Conservation (phyloP, 2,888 invertebrate species). For the Apoderus coryli region DNA sequence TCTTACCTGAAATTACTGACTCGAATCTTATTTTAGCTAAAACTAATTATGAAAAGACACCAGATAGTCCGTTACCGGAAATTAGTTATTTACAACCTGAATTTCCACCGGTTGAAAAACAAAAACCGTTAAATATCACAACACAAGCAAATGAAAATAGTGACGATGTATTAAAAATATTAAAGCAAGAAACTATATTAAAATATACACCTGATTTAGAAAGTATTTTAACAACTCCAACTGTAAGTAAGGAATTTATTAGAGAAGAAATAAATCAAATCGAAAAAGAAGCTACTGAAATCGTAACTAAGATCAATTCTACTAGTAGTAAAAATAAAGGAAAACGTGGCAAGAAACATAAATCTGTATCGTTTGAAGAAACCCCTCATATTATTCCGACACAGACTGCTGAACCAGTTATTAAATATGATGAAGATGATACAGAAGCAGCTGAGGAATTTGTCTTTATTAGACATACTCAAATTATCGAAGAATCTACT, state of each 20-base stretch:
- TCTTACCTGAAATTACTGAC: too few species aligned
- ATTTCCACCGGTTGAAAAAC: conserved; percentile 10
- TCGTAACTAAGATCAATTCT: conserved; percentile 2
- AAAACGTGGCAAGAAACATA: conserved; percentile 22
- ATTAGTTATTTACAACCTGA: conserved; percentile 15
- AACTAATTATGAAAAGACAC: too few species aligned
- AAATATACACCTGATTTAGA: conserved; percentile 18
- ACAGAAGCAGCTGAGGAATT: conserved; percentile 22
- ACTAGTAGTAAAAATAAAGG: conserved; percentile 11
- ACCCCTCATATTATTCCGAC: conserved; percentile 25
- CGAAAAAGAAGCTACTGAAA: conserved; percentile 1
- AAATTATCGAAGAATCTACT: too few species aligned
- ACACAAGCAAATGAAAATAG: neutral
- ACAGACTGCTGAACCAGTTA: too few species aligned
- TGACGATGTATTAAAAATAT: neutral
- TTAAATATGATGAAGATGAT: conserved; percentile 16
- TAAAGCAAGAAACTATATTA: conserved; percentile 15
- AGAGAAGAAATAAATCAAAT: neutral
- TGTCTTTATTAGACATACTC: too few species aligned
- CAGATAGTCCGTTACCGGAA: conserved; percentile 14
- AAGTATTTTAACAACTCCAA: conserved; percentile 10
- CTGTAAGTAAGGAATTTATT: neutral
- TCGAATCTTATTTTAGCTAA: too few species aligned
- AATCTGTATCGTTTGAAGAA: conserved; percentile 29
- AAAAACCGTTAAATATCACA: conserved; percentile 4